phyloP scores from a whole-genome alignment of 2,888 invertebrate species.

The Gari tellinella region DNA sequence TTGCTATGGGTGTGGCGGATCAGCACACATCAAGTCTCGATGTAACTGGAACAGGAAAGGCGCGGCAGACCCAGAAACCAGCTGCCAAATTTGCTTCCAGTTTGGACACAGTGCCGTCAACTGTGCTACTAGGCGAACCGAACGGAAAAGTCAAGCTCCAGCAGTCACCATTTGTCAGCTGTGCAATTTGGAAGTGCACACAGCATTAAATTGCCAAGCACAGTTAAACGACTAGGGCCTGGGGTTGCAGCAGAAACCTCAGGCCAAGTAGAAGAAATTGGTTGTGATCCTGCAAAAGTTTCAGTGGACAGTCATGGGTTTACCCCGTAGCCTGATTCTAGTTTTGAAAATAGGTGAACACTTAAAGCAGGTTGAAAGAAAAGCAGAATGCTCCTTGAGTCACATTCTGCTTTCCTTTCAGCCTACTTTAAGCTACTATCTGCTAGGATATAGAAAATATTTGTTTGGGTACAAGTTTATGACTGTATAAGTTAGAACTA shows the following conservation, averaged over 20 bases:
- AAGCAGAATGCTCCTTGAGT: too few species aligned
- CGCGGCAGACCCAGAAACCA: background rate
- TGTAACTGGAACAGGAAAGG: conserved; percentile 1
- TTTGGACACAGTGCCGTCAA: background rate
- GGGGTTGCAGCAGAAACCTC: background rate
- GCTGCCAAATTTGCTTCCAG: conserved; percentile 1
- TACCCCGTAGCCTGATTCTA: too few species aligned
- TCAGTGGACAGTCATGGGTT: too few species aligned
- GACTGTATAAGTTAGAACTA: too few species aligned
- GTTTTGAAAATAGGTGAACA: too few species aligned
- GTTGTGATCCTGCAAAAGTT: too few species aligned
- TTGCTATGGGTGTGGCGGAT: background rate
- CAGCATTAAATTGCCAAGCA: background rate
- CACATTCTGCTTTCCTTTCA: too few species aligned
- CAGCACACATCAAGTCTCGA: background rate
- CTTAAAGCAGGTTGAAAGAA: too few species aligned
- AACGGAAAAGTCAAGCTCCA: background rate
- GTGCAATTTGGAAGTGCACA: background rate
- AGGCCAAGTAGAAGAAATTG: too few species aligned
- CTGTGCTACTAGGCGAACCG: background rate
- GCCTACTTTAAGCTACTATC: too few species aligned
- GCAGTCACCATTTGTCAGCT: background rate
- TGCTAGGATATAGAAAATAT: too few species aligned
- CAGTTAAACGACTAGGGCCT: conserved; percentile 6
- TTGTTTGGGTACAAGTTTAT: too few species aligned